phyloP scores from a whole-genome alignment of 2,797 vertebrate genomes.

The Cetoscarus ocellatus region DNA sequence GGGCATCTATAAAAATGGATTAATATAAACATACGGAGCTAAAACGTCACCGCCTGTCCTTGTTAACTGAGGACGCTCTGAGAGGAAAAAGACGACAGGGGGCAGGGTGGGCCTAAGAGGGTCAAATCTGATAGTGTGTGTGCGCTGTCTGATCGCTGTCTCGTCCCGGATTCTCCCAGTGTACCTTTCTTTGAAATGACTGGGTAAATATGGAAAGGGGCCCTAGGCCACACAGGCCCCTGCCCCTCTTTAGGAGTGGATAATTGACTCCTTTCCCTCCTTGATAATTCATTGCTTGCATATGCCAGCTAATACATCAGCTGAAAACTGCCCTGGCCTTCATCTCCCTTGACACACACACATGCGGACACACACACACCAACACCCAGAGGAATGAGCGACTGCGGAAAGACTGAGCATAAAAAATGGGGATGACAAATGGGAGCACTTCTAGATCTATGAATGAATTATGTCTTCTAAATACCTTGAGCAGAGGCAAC shows the following conservation, averaged over 20 bases:
- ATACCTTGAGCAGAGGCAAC: slow-evolving; percentile 95
- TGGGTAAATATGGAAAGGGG: slow-evolving; percentile 93
- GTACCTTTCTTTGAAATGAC: slow-evolving; percentile 89
- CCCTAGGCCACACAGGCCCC: slow-evolving; percentile 91
- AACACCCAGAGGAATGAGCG: slow-evolving; percentile 80
- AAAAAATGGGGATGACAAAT: slow-evolving; percentile 91
- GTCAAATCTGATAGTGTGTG: slow-evolving; percentile 19
- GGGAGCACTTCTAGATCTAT: slow-evolving; percentile 93
- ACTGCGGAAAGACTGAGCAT: slow-evolving; percentile 68
- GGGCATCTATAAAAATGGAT: slow-evolving; percentile 82
- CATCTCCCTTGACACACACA: slow-evolving; percentile 71
- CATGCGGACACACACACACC: slow-evolving; percentile 26
- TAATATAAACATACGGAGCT: slow-evolving; percentile 80
- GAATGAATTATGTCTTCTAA: slow-evolving; percentile 98
- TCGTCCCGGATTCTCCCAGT: slow-evolving; percentile 71
- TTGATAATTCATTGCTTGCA: slow-evolving; percentile 95
- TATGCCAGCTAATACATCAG: slow-evolving; percentile 97
- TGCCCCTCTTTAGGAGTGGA: slow-evolving; percentile 90
- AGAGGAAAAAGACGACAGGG: slow-evolving; percentile 34
- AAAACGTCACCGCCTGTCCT: slow-evolving; percentile 73
- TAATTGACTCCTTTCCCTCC: slow-evolving; percentile 99
- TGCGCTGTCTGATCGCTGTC: slow-evolving; percentile 42
- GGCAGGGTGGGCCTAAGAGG: slow-evolving; percentile 19
- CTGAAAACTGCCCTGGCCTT: slow-evolving; percentile 84
- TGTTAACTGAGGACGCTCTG: slow-evolving; percentile 42